Evolutionary conservation across 2,888 invertebrate species (phyloP).

Genomic region (Timandra comae): DNA sequence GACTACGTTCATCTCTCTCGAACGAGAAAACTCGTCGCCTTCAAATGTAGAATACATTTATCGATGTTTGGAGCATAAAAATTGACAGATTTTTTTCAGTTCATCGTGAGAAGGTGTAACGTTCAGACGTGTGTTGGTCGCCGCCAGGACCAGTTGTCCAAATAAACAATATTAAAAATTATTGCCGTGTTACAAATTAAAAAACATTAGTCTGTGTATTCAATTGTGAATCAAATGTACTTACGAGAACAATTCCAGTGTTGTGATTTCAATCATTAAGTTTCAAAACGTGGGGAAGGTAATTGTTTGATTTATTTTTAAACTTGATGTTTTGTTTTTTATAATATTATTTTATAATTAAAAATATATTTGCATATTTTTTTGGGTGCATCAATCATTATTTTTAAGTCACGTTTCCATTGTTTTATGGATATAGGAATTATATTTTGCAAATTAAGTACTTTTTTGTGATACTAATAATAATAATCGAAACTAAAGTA

Average conservation of each 20-base stretch:
- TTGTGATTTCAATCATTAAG: conserved; percentile 33
- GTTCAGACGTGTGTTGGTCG: conserved; percentile 38
- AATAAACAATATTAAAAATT: conserved; percentile 37
- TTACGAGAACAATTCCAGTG: conserved; percentile 32
- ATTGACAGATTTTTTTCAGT: conserved; percentile 78
- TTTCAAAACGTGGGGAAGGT: conserved; percentile 26
- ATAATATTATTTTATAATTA: neutral
- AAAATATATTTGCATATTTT: no score
- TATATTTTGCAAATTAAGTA: no score
- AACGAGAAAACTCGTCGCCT: conserved; percentile 63
- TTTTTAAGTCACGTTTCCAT: no score
- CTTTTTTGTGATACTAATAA: no score
- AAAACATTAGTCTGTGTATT: conserved; percentile 23
- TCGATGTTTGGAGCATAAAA: conserved; percentile 76
- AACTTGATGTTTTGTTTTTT: conserved; percentile 2
- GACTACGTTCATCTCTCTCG: conserved; percentile 34
- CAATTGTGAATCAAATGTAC: conserved; percentile 34
- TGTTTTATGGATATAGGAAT: no score
- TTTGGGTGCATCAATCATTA: no score
- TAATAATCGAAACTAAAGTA: no score
- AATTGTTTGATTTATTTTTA: conserved; percentile 16
- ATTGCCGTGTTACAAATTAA: conserved; percentile 28
- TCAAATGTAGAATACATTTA: conserved; percentile 72
- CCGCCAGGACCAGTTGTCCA: conserved; percentile 49
- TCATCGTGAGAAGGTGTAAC: conserved; percentile 52